phyloP scores from a whole-genome alignment of 2,888 invertebrate genomes.

The Pristionchus entomophagus region DNA sequence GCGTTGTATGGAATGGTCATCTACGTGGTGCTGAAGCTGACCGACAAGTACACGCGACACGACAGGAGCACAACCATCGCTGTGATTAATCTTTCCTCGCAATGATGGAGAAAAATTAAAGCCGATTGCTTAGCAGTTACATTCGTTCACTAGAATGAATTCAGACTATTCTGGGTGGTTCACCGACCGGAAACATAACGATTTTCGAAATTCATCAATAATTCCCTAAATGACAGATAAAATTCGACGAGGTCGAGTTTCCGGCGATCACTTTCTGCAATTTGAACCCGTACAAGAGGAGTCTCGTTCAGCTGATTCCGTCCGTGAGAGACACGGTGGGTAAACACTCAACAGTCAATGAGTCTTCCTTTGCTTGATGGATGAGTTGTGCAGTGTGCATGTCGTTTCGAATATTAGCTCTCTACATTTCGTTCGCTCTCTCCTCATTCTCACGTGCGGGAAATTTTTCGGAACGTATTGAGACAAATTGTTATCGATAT shows the following conservation, averaged over 20 bases:
- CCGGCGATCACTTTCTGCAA: slow-evolving; percentile 69
- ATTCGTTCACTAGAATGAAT: too few species aligned
- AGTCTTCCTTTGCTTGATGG: too few species aligned
- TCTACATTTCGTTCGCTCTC: neutral
- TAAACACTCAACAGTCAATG: too few species aligned
- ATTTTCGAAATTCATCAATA: too few species aligned
- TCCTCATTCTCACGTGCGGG: neutral
- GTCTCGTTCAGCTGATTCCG: slow-evolving; percentile 64
- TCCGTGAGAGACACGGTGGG: slow-evolving; percentile 65
- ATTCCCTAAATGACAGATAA: slow-evolving; percentile 53
- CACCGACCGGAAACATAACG: neutral
- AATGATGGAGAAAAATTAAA: too few species aligned
- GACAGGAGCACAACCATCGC: slow-evolving; percentile 66
- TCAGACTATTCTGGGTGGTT: too few species aligned
- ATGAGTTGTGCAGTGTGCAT: too few species aligned
- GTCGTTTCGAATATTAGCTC: too few species aligned
- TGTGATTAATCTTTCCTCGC: slow-evolving; percentile 40
- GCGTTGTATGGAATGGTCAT: slow-evolving; percentile 52
- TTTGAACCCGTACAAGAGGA: slow-evolving; percentile 65
- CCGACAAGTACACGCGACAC: slow-evolving; percentile 56
- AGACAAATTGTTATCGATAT: too few species aligned
- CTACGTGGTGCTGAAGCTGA: slow-evolving; percentile 53
- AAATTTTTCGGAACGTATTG: too few species aligned
- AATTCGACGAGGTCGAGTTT: slow-evolving; percentile 67
- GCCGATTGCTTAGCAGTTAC: too few species aligned